A percentile compares a stretch with the other conserved stretches of the same genome.
Evolutionary conservation across 2,888 invertebrate genomes (phyloP).

Genomic region (Siphlonurus alternatus): DNA sequence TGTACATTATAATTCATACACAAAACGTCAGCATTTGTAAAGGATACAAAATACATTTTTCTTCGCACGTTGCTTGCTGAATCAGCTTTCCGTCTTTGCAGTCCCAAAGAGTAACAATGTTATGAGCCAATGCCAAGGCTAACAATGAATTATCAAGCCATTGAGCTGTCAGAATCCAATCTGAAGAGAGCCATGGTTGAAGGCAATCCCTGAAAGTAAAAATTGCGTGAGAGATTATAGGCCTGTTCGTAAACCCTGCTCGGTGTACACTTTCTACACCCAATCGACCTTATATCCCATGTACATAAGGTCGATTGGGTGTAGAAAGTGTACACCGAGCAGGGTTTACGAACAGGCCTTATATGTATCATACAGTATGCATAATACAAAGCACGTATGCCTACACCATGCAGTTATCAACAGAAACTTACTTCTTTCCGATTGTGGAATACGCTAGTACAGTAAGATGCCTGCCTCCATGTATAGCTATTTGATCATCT

Average conservation of each 20-base stretch:
- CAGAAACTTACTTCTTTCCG: neutral
- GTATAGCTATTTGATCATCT: neutral
- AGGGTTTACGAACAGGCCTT: too few relatives aligned
- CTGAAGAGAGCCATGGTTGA: neutral
- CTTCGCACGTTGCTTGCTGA: neutral
- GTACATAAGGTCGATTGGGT: too few relatives aligned
- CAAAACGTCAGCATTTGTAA: too few relatives aligned
- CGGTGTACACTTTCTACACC: too few relatives aligned
- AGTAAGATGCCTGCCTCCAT: neutral
- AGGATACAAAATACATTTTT: neutral
- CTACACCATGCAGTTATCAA: too few relatives aligned
- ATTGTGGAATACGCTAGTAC: neutral
- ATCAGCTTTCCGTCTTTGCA: neutral
- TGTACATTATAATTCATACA: too few relatives aligned
- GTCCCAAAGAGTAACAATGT: neutral
- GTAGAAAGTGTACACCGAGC: too few relatives aligned
- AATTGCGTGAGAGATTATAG: too few relatives aligned
- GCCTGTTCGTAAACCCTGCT: too few relatives aligned
- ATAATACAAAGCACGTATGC: neutral
- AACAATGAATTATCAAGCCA: neutral
- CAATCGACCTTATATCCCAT: too few relatives aligned
- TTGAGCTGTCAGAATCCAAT: neutral
- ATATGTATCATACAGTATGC: too few relatives aligned
- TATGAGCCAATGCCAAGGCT: neutral
- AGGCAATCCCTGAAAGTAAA: too few relatives aligned